These are phyloP conservation scores for Acipenser ruthenus DNA, from an alignment of 2,797 vertebrate genomes.

Conservation along the genomic window DNA sequence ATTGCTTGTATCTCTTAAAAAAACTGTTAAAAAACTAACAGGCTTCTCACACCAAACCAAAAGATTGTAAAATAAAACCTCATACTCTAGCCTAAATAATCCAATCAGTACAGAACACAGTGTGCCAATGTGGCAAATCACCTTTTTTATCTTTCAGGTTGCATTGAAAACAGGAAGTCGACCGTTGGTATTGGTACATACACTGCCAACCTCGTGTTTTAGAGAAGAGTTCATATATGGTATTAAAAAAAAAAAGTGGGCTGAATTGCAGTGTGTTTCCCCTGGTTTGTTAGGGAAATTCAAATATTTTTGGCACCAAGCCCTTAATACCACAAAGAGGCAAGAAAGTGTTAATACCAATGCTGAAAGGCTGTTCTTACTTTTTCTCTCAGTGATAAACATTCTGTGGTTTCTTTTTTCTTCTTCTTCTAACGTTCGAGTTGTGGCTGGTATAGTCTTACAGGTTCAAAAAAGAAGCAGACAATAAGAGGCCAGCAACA, in stretches of 20 bases:
- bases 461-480: too few relatives aligned
- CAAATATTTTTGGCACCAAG: constrained; percentile 34
- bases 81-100: not conserved
- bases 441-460: constrained; percentile 40
- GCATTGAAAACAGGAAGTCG: constrained; percentile 30
- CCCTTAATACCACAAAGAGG: constrained; percentile 40
- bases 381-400: constrained; percentile 48
- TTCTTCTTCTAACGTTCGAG: constrained; percentile 50
- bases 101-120: not conserved
- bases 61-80: too few relatives aligned
- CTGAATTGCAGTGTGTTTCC: too few relatives aligned
- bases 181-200: constrained; percentile 15
- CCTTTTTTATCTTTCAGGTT: constrained; percentile 2
- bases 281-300: constrained; percentile 11
- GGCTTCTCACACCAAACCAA: too few relatives aligned
- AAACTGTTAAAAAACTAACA: too few relatives aligned
- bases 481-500: too few relatives aligned
- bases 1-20: too few relatives aligned
- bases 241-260: not conserved
- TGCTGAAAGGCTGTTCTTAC: constrained; percentile 49
- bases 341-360: constrained; percentile 28
- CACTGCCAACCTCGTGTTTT: not conserved
- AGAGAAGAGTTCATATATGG: constrained; percentile 18
- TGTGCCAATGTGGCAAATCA: not conserved
- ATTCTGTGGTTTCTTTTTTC: constrained; percentile 46